Evolutionary conservation across 2,797 vertebrate genomes (phyloP).

Genomic region (Choloepus didactylus): DNA sequence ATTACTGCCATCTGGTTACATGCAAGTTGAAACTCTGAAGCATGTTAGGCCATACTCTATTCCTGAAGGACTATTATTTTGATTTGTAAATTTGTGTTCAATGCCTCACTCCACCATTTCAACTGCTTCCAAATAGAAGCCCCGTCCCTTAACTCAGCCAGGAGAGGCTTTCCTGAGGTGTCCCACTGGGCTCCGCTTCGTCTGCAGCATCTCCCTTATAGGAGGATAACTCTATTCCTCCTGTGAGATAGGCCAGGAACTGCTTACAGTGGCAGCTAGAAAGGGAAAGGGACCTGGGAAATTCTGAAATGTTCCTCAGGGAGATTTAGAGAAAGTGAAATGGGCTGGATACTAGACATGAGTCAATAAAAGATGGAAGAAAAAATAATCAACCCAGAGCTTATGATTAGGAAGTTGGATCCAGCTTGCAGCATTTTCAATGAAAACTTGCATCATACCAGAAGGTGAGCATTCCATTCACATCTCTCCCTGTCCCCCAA

Average conservation of each 20-base stretch:
- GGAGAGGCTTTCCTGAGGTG: not conserved
- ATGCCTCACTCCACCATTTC: not conserved
- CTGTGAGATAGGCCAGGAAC: not conserved
- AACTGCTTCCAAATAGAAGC: not conserved
- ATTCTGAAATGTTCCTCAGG: constrained; percentile 2
- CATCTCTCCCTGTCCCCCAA: not conserved
- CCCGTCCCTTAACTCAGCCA: not conserved
- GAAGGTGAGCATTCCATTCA: constrained; percentile 26
- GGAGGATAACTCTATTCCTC: not conserved
- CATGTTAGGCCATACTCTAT: not conserved
- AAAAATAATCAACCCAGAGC: not conserved
- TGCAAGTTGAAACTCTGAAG: not conserved
- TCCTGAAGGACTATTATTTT: not conserved
- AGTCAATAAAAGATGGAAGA: not conserved
- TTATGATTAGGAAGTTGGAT: not conserved
- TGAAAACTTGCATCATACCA: not conserved
- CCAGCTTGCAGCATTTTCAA: not conserved
- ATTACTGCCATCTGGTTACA: not conserved
- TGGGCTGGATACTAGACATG: not conserved
- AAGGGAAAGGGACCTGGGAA: not conserved
- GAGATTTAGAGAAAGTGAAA: not conserved
- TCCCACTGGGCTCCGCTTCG: not conserved
- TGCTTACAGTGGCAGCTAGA: not conserved
- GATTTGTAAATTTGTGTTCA: not conserved
- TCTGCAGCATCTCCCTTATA: not conserved